These are phyloP conservation scores for Chrosomus eos DNA, from an alignment of 2,797 vertebrate genomes.

Conservation along the genomic window DNA sequence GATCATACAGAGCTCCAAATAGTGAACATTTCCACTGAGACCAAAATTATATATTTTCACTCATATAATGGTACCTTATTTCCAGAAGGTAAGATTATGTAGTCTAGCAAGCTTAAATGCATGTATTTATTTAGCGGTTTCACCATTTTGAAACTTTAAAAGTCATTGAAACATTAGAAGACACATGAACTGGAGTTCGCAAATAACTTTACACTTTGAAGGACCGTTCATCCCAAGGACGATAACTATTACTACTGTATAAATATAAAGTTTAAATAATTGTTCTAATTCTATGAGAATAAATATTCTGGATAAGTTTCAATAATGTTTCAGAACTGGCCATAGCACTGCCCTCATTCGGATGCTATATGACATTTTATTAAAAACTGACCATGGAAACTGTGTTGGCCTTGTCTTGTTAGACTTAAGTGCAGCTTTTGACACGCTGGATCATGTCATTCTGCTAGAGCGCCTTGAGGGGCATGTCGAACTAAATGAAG, in stretches of 20 bases:
- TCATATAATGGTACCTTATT: constrained; percentile 20
- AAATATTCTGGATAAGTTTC: not conserved
- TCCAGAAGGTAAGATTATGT: constrained; percentile 31
- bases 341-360: not conserved
- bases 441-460: not conserved
- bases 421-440: not conserved
- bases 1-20: constrained; percentile 1
- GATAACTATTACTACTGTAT: not conserved
- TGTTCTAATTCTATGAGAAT: not conserved
- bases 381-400: not conserved
- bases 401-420: not conserved
- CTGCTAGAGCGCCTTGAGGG: not conserved
- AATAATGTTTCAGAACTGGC: not conserved
- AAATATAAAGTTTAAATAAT: not conserved
- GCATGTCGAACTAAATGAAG: not conserved
- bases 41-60: constrained; percentile 35
- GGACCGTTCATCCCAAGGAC: not conserved
- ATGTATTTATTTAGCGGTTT: constrained; percentile 17
- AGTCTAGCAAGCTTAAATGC: constrained; percentile 10
- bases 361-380: not conserved
- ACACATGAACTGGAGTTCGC: not conserved
- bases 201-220: not conserved
- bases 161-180: not conserved
- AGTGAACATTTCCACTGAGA: constrained; percentile 30
- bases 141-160: not conserved